Evolutionary conservation across 2,113 vertebrate genomes (phyloP).

Genomic region (Hyperopisus bebe): DNA sequence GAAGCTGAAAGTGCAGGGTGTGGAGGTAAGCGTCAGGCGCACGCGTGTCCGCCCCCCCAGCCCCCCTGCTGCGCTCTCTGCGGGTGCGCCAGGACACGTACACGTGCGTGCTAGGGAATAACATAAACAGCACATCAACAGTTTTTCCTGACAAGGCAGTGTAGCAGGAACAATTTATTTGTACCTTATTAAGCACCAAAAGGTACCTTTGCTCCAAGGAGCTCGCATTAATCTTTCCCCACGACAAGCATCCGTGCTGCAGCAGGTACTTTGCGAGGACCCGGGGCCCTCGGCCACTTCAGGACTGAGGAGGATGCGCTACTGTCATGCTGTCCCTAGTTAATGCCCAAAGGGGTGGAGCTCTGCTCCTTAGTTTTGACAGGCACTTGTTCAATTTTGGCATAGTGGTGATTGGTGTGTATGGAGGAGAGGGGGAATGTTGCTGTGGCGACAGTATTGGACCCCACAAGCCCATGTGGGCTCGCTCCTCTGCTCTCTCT

Average conservation of each 20-base stretch:
- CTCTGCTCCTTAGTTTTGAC: conserved; percentile 16
- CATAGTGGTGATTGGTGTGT: neutral
- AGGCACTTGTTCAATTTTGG: neutral
- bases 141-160: conserved; percentile 64
- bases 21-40: conserved; percentile 76
- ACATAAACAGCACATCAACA: conserved; percentile 58
- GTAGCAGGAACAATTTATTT: conserved; percentile 70
- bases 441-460: neutral
- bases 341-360: neutral
- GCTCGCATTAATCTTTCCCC: conserved; percentile 67
- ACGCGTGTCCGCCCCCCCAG: neutral
- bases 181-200: conserved; percentile 73
- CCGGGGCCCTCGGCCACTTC: neutral
- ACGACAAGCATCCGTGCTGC: neutral
- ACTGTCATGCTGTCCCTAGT: neutral
- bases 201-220: conserved; percentile 70
- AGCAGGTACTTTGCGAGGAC: conserved; percentile 14
- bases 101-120: conserved; percentile 7
- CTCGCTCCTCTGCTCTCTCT: neutral
- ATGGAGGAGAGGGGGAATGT: neutral
- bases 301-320: neutral
- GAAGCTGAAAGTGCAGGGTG: conserved; percentile 98
- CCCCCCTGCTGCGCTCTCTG: neutral
- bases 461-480: neutral
- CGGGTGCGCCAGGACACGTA: neutral